Conservation (phyloP, 2,888 invertebrate genomes). For the Ceramica pisi region DNA sequence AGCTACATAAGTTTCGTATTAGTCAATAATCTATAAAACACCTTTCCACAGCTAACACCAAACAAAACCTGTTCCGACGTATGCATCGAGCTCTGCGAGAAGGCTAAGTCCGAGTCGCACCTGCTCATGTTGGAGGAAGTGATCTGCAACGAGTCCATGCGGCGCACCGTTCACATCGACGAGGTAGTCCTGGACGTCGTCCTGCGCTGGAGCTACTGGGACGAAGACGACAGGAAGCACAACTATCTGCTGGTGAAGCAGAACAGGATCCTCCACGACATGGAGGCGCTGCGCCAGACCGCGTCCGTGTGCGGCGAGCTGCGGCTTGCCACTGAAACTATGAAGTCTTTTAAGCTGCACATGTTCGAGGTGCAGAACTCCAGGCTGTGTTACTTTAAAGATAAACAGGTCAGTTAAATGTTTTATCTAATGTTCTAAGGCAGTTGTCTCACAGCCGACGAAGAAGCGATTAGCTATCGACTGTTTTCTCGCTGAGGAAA, state of each 20-base stretch:
- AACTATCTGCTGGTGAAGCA: slow-evolving; percentile 94
- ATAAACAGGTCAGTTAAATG: slow-evolving; percentile 90
- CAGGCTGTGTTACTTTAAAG: slow-evolving; percentile 94
- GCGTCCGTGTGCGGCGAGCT: slow-evolving; percentile 94
- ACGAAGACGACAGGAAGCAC: slow-evolving; percentile 95
- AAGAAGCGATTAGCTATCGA: no score
- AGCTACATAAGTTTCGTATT: background rate
- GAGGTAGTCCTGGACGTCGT: slow-evolving; percentile 93
- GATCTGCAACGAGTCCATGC: slow-evolving; percentile 93
- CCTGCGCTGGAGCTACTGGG: slow-evolving; percentile 97
- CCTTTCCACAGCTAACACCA: slow-evolving; percentile 92
- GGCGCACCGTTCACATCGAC: slow-evolving; percentile 94
- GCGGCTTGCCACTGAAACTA: slow-evolving; percentile 94
- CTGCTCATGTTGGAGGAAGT: slow-evolving; percentile 95
- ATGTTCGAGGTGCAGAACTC: slow-evolving; percentile 96
- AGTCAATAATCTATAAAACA: no score
- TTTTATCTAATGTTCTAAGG: background rate
- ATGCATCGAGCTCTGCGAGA: slow-evolving; percentile 93
- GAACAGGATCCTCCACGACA: slow-evolving; percentile 85
- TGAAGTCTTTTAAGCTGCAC: slow-evolving; percentile 94
- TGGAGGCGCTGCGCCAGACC: slow-evolving; percentile 90
- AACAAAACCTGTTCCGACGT: slow-evolving; percentile 94
- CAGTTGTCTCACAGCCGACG: no score
- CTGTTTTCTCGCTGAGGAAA: no score
- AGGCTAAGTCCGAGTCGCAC: slow-evolving; percentile 92